Base-by-base conservation (phyloP, 1,140 invertebrate species). In the Drosophila sp. region DNA sequence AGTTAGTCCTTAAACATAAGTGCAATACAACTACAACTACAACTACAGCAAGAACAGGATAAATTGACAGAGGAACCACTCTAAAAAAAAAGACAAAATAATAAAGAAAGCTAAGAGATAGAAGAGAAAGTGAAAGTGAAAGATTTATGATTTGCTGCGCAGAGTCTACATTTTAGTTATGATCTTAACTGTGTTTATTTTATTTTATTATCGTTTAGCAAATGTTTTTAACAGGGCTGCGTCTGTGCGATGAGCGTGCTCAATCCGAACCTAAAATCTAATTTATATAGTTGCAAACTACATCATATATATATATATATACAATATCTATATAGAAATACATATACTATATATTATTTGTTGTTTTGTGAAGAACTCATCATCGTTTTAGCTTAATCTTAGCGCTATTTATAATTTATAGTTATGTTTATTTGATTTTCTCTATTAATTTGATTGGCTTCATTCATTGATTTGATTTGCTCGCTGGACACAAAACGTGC, bases 1-100 rank as follows among this genome's bases (percentile, higher is more conserved):
- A 87, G 83, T 82, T 89, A 89, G 83, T 87, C 72, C 70, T 65
- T 86, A 76, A 72, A 48, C 56, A 69, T 89, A 89, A 86, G 82
- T 87, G 83, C 82, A 87, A 89, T 86, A 84, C 32, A 67, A 58
- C 41, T 41, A 63, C 46, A 16, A 21, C 53, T 86, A 84, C 32
- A 67, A 58, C 41, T 41, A 63, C 46, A 16, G 29, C 53, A 69
- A 40, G 8, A 27, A 11, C 11, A 56, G 18, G 9, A 40, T 14
- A 13, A 2, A 7, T 16, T 40, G 21, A 53, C n/a, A 40, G 21
- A 50, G 38, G 18, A 46, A 41, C 40, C 34, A 27, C 41, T 29
- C 53, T 21, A 40, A 38, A 62, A 54, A 32, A 50, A 58, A 34
- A 18, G 36, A 56, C 51, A 29, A 38, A 14, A 38, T 34, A 62